These are phyloP conservation scores for Spodoptera littoralis DNA, from an alignment of 2,888 invertebrate species.

Conservation along the genomic window DNA sequence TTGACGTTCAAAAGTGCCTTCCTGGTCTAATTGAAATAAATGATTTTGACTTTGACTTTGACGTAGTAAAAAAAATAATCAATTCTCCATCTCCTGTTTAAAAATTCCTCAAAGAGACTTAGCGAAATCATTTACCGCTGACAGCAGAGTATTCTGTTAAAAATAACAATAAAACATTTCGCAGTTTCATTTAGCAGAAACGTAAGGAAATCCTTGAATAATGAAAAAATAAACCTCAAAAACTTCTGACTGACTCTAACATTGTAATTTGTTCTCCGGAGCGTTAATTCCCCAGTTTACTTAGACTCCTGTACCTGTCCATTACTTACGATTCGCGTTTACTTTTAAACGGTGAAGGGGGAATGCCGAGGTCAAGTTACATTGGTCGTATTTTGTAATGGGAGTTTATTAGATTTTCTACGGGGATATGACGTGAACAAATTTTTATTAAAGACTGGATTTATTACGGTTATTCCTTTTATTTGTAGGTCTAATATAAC, in stretches of 20 bases:
- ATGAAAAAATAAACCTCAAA: slow-evolving; percentile 29
- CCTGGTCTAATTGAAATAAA: no score
- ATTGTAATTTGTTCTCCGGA: slow-evolving; percentile 42
- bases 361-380: slow-evolving; percentile 37
- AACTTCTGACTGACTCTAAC: slow-evolving; percentile 34
- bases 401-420: slow-evolving; percentile 59
- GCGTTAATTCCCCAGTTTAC: slow-evolving; percentile 40
- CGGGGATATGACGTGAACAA: slow-evolving; percentile 52
- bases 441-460: slow-evolving; percentile 56
- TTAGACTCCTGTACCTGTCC: slow-evolving; percentile 32
- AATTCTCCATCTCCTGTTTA: background rate
- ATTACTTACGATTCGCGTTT: slow-evolving; percentile 24
- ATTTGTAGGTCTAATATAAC: no score
- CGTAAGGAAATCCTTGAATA: slow-evolving; percentile 19
- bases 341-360: slow-evolving; percentile 11
- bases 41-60: no score
- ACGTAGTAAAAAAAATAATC: no score
- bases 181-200: slow-evolving; percentile 17
- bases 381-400: slow-evolving; percentile 51
- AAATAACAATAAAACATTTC: slow-evolving; percentile 11
- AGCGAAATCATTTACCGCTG: background rate
- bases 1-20: no score
- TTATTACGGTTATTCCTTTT: slow-evolving; percentile 39
- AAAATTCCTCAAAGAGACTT: background rate
- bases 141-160: background rate